Evolutionary conservation across 2,888 invertebrate genomes (phyloP).

Genomic region (Ellobium chinense): DNA sequence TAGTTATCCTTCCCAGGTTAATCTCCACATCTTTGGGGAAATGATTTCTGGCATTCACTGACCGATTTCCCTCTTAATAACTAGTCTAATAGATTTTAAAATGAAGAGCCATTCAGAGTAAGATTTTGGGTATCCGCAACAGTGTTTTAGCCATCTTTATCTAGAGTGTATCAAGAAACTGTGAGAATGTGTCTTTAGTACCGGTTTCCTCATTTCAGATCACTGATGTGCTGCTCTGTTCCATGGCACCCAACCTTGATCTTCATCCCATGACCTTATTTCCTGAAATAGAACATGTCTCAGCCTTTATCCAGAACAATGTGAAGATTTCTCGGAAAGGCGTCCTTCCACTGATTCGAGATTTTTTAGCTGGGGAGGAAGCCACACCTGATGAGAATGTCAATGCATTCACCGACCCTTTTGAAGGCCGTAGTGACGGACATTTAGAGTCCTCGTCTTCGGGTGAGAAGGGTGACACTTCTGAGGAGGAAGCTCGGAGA

Average conservation of each 20-base stretch:
- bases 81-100: no score
- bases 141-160: no score
- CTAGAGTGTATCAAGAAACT: background rate
- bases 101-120: no score
- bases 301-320: slow-evolving; percentile 72
- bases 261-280: slow-evolving; percentile 58
- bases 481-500: slow-evolving; percentile 29
- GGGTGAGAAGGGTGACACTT: slow-evolving; percentile 1
- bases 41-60: no score
- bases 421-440: background rate
- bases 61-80: no score
- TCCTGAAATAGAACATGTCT: slow-evolving; percentile 52
- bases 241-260: slow-evolving; percentile 61
- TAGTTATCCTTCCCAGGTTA: no score
- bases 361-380: slow-evolving; percentile 56
- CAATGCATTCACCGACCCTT: slow-evolving; percentile 7
- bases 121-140: no score
- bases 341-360: slow-evolving; percentile 73
- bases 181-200: background rate
- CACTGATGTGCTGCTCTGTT: slow-evolving; percentile 60
- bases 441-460: background rate
- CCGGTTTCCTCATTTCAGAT: slow-evolving; percentile 59
- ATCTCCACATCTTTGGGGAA: no score
- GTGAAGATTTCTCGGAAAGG: slow-evolving; percentile 73
- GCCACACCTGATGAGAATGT: slow-evolving; percentile 48